Base-by-base conservation (phyloP, 1,140 invertebrate species). In the Heliconius melpomene region DNA sequence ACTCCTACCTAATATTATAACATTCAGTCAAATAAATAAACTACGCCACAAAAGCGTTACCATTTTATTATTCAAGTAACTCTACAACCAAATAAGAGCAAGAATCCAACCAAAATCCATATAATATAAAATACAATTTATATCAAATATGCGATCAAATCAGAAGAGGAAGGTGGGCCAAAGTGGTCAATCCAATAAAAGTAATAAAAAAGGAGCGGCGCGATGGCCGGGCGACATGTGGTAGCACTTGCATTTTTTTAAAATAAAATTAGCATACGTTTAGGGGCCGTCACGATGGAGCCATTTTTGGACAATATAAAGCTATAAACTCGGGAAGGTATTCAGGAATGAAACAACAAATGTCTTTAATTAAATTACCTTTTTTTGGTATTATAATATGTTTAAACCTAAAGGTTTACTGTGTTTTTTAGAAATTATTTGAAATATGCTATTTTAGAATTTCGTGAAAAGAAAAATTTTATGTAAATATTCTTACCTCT, bases 241-340 rank as follows among this genome's bases (percentile, higher is more conserved):
- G 85, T 74, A 75, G 78, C 84, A 84, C 85, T 89, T 89, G 85
- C 83, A 89, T 89, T 89, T 89, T 89, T 88, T 88, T 79, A 79
- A 87, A 86, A 89, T 89, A 89, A 86, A 89, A 89, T 89, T 89
- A 86, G 86, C 87, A 89, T 89, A 87, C 83, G 77, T 78, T 85
- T 81, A 84, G 85, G 84, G 85, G 9, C 74, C 74, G 75, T 74
- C 36, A 75, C 54, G 74, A 46, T 2, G 20, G 79, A 79, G 40
- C 73, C 46, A 29, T 70, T 76, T 78, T 78, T 77, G 78, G 74
- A 57, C 74, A 77, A 79, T 81, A 81, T 81, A 57, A 52, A 66
- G 73, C 74, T 72, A 70, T 78, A 79, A 79, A 52, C 60, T 66
- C 26, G 60, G 60, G 60, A 66, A 66, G 60, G 60, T 66, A 66